phyloP scores from a whole-genome alignment of 2,888 invertebrate species.

The Noctuana brunneofusca region DNA sequence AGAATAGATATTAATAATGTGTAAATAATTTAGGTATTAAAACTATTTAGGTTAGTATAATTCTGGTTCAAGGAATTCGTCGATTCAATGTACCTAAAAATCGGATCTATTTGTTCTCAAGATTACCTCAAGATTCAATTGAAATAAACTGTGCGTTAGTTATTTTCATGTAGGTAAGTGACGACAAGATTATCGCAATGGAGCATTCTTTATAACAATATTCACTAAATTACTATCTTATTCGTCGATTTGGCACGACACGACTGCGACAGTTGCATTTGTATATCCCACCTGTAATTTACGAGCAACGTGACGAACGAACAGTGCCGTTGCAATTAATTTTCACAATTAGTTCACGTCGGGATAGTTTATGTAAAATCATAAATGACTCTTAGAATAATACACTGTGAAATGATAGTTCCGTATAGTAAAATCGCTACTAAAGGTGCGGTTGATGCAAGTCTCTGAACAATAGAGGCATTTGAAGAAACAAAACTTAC shows the following conservation, averaged over 20 bases:
- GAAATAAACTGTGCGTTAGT: no score
- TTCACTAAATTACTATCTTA: background rate
- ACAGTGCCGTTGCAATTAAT: slow-evolving; percentile 12
- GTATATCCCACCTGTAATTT: slow-evolving; percentile 31
- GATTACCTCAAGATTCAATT: no score
- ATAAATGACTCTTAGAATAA: slow-evolving; percentile 5
- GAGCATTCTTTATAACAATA: slow-evolving; percentile 1
- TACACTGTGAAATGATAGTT: background rate
- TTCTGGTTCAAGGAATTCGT: no score
- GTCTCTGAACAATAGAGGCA: background rate
- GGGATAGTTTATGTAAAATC: background rate
- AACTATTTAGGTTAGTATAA: no score
- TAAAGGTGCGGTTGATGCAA: background rate
- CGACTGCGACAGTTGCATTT: background rate
- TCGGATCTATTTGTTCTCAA: no score
- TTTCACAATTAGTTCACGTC: slow-evolving; percentile 30
- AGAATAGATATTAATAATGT: no score
- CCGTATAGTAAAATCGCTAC: background rate
- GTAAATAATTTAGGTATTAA: no score
- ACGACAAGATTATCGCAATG: background rate
- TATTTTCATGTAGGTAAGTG: background rate
- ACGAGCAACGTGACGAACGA: slow-evolving; percentile 17
- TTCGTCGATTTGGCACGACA: slow-evolving; percentile 16
- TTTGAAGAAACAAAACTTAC: background rate
- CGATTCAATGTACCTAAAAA: no score